Percentiles rank a stretch among this genome's conserved stretches.
phyloP scores from a whole-genome alignment of 2,888 invertebrate species.

The Plagiodera versicolora region DNA sequence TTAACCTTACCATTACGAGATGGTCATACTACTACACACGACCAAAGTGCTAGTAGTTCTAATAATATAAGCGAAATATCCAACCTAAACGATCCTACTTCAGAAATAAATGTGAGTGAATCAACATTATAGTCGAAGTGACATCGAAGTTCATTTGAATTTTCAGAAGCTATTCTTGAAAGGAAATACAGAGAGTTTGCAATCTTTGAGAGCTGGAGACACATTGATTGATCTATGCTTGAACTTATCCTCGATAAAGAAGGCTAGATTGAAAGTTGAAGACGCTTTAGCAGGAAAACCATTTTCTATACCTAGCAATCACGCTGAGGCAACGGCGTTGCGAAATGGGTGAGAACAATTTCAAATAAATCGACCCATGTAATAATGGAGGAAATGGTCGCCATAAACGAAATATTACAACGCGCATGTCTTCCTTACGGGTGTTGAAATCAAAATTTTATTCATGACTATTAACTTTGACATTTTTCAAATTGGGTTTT shows the following conservation, averaged over 20 bases:
- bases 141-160: constrained; percentile 1
- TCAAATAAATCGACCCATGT: no score
- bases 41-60: constrained; percentile 51
- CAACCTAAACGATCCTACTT: constrained; percentile 48
- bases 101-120: constrained; percentile 56
- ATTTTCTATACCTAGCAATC: constrained; percentile 67
- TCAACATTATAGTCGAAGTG: background rate
- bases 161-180: constrained; percentile 75
- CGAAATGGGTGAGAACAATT: constrained; percentile 60
- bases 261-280: constrained; percentile 64
- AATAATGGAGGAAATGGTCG: no score
- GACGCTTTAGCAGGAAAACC: constrained; percentile 68
- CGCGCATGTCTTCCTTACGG: no score
- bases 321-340: constrained; percentile 70
- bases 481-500: no score
- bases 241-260: constrained; percentile 69
- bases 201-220: constrained; percentile 80
- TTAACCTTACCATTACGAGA: constrained; percentile 69
- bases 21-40: constrained; percentile 51
- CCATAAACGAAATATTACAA: no score
- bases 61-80: constrained; percentile 44
- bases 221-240: constrained; percentile 81
- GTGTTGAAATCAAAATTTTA: no score
- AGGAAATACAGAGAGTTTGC: constrained; percentile 76
- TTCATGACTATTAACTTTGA: no score